These are phyloP conservation scores for Sinodicranocentrus sp. DNA, from an alignment of 2,888 invertebrate species.

Conservation along the genomic window DNA sequence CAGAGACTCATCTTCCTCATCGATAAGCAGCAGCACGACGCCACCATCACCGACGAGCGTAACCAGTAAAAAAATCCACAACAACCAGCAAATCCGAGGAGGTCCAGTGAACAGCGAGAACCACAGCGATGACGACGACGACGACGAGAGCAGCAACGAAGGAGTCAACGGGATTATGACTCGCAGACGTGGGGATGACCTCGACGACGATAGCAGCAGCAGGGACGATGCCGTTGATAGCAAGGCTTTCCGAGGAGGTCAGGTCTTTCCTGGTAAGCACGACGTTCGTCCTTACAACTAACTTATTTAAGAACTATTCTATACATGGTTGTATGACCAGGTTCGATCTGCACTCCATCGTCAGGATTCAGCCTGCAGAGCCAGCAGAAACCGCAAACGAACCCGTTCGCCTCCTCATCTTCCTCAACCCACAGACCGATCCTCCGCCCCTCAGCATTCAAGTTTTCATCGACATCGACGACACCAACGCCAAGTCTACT, in stretches of 20 bases:
- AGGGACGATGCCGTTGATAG: too few relatives aligned
- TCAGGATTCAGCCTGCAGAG: not conserved
- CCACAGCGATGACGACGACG: constrained; percentile 28
- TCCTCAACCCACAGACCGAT: not conserved
- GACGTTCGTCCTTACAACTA: too few relatives aligned
- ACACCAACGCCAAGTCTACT: too few relatives aligned
- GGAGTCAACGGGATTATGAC: not conserved
- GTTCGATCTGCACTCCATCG: constrained; percentile 6
- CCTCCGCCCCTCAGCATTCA: constrained; percentile 43
- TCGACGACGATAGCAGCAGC: not conserved
- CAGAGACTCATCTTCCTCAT: not conserved
- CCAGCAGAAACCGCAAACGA: constrained; percentile 8
- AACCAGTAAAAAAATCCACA: constrained; percentile 1
- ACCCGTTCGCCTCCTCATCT: constrained; percentile 9
- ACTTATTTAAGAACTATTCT: too few relatives aligned
- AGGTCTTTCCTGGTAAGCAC: too few relatives aligned
- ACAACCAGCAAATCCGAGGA: constrained; percentile 10
- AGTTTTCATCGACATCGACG: constrained; percentile 1
- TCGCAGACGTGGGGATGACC: not conserved
- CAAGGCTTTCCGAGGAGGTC: too few relatives aligned
- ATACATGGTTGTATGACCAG: constrained; percentile 2
- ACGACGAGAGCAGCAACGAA: constrained; percentile 38
- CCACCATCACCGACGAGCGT: too few relatives aligned
- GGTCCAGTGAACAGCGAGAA: not conserved
- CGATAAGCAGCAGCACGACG: constrained; percentile 16